These are phyloP conservation scores for Glandiceps talaboti DNA, from an alignment of 53 echinoderm and acorn worm genomes.

Conservation along the genomic window DNA sequence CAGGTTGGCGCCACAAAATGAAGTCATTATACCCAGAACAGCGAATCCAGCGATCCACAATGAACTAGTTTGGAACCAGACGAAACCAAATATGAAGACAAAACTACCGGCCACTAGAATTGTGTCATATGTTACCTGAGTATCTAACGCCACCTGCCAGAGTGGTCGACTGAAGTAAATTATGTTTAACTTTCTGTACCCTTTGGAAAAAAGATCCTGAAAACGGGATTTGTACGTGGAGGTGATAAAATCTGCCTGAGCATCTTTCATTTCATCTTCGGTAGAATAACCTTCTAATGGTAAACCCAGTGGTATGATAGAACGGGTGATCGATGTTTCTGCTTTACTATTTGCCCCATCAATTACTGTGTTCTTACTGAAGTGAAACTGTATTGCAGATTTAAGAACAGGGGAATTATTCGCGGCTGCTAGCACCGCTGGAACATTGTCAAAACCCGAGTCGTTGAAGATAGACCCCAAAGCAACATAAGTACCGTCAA, in stretches of 20 bases:
- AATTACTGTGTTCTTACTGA: not conserved
- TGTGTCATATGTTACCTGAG: not conserved
- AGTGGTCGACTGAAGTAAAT: not conserved
- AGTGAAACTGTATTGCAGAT: not conserved
- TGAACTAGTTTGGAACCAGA: constrained; percentile 4
- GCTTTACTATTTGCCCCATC: not conserved
- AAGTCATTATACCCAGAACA: constrained; percentile 2
- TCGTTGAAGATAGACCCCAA: not conserved
- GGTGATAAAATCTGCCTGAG: not conserved
- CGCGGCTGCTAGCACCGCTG: not conserved
- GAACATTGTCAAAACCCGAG: not conserved
- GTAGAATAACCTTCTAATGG: not conserved
- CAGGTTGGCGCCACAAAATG: not conserved
- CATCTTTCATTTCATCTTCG: not conserved
- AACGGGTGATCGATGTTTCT: not conserved
- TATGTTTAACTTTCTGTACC: not conserved
- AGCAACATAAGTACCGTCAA: not conserved
- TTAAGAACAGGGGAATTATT: not conserved
- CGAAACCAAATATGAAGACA: not conserved
- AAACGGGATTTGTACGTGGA: not conserved
- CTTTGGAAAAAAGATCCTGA: not conserved
- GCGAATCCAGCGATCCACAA: constrained; percentile 5
- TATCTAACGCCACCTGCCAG: not conserved
- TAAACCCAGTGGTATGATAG: not conserved
- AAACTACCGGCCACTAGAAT: constrained; percentile 1